Conservation (phyloP, 1,140 invertebrate genomes). For the Muscidifurax raptorellus region DNA sequence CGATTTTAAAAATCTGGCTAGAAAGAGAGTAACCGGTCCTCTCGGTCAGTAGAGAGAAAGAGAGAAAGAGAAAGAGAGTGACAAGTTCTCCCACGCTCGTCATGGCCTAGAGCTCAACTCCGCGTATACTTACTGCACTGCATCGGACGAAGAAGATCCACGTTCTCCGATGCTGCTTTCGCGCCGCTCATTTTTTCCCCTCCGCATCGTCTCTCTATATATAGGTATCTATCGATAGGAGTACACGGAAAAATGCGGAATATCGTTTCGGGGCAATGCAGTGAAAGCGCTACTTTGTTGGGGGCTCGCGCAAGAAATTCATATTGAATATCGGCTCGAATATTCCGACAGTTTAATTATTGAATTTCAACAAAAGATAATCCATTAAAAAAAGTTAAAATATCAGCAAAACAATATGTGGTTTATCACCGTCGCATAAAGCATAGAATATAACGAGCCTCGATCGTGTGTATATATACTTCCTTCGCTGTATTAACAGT, state of each 20-base stretch:
- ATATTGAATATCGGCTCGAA: not conserved
- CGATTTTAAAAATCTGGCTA: not conserved
- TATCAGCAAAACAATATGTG: not conserved
- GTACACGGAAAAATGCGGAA: not conserved
- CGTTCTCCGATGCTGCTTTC: not conserved
- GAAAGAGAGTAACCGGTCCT: no score
- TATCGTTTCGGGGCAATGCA: not conserved
- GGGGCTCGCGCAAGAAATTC: not conserved
- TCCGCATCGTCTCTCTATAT: not conserved
- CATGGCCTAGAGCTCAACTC: not conserved
- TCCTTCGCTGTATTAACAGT: not conserved
- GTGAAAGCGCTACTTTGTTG: conserved; percentile 19
- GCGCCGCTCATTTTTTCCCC: not conserved
- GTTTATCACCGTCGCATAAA: not conserved
- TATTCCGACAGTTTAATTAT: not conserved
- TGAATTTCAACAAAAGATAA: not conserved
- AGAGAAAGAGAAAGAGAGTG: conserved; percentile 18
- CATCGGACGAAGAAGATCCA: not conserved
- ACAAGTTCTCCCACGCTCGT: conserved; percentile 39
- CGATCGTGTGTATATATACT: not conserved
- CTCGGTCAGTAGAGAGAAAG: no score
- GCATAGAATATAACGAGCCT: not conserved
- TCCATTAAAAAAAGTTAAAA: not conserved
- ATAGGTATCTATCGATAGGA: not conserved
- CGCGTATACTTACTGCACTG: not conserved